These are phyloP conservation scores for Cydia strobilella DNA, from an alignment of 1,140 invertebrate species.

Conservation along the genomic window DNA sequence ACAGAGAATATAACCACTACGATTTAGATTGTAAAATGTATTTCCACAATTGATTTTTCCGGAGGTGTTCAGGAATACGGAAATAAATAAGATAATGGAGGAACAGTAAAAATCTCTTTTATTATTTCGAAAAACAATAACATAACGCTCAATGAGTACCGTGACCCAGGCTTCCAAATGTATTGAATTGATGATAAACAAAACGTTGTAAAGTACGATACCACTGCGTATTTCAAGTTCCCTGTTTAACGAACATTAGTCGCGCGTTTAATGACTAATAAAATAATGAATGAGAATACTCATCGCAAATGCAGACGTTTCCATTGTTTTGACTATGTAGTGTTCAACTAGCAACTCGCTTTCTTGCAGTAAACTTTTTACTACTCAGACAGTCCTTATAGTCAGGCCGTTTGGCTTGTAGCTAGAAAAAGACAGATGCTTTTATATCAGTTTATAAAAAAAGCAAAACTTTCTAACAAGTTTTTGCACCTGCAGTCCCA, in stretches of 20 bases:
- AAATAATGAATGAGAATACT: constrained; percentile 10
- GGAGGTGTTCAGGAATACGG: no score
- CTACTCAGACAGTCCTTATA: not conserved
- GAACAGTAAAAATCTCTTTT: no score
- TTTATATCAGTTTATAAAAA: constrained; percentile 1
- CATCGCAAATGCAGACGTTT: not conserved
- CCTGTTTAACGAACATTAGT: not conserved
- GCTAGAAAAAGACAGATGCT: not conserved
- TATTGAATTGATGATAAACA: not conserved
- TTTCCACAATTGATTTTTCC: no score
- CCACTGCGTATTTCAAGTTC: not conserved
- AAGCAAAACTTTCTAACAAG: not conserved
- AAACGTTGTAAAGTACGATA: not conserved
- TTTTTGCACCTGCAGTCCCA: not conserved
- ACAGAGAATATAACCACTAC: no score
- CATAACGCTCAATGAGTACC: not conserved
- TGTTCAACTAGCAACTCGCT: not conserved
- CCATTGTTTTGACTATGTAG: not conserved
- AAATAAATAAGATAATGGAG: no score
- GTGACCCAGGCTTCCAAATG: not conserved
- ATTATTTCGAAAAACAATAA: no score
- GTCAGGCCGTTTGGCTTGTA: not conserved
- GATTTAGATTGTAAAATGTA: no score
- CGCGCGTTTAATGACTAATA: not conserved
- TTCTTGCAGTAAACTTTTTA: not conserved